phyloP scores from a whole-genome alignment of 2,888 invertebrate species.

The Zootermopsis nevadensis region DNA sequence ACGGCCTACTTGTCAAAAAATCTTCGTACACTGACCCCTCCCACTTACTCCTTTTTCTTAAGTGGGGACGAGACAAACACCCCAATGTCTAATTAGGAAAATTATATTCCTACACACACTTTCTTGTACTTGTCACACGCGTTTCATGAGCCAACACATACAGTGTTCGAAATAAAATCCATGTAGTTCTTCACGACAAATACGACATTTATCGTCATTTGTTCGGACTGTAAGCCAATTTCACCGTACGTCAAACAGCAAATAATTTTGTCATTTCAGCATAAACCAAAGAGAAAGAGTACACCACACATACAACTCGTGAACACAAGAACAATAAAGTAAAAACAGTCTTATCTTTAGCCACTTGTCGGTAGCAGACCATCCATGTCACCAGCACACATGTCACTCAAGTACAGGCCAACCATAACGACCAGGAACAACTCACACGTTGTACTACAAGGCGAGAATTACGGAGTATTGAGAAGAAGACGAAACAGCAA shows the following conservation, averaged over 20 bases:
- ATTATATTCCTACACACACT: not conserved
- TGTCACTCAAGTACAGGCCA: not conserved
- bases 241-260: not conserved
- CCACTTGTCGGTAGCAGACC: not conserved
- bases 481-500: not conserved
- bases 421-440: not conserved
- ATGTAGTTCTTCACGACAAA: not conserved
- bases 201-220: slow-evolving; percentile 22
- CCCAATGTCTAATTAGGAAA: not conserved
- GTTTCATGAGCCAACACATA: slow-evolving; percentile 15
- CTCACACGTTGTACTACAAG: not conserved
- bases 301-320: not conserved
- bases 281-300: not conserved
- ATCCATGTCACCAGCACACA: not conserved
- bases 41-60: not conserved
- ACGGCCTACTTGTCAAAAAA: slow-evolving; percentile 54
- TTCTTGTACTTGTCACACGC: not conserved
- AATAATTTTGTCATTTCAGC: not conserved
- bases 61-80: slow-evolving; percentile 6
- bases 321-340: not conserved
- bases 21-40: not conserved
- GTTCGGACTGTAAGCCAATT: not conserved
- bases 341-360: not conserved
- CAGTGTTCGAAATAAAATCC: slow-evolving; percentile 13
- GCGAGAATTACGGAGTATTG: not conserved